These are phyloP conservation scores for Psophia crepitans DNA, from an alignment of 2,113 vertebrate genomes.

Conservation along the genomic window DNA sequence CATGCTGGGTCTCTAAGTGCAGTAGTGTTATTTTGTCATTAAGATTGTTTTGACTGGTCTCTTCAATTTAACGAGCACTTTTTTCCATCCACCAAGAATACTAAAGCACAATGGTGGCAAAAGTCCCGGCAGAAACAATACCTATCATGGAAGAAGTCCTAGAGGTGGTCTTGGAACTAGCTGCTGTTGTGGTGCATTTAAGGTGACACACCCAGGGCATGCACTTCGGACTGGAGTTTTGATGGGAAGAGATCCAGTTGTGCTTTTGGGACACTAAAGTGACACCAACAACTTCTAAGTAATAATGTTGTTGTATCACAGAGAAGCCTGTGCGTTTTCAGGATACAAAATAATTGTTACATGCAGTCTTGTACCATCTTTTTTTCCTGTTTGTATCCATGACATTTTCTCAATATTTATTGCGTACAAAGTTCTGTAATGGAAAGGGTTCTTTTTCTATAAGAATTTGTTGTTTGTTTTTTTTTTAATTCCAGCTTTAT, in stretches of 20 bases:
- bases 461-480: not conserved
- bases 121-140: slow-evolving; percentile 45
- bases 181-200: not conserved
- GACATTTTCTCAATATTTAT: not conserved
- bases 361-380: not conserved
- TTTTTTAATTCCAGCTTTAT: not conserved
- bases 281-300: not conserved
- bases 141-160: not conserved
- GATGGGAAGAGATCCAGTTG: not conserved
- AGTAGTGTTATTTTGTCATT: slow-evolving; percentile 28
- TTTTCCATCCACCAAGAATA: slow-evolving; percentile 18
- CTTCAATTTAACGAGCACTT: not conserved
- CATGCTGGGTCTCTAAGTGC: not conserved
- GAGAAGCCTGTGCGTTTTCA: not conserved
- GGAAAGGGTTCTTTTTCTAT: not conserved
- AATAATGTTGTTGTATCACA: not conserved
- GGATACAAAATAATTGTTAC: not conserved
- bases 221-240: not conserved
- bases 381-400: not conserved
- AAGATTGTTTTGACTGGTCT: slow-evolving; percentile 47
- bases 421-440: not conserved
- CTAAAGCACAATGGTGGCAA: slow-evolving; percentile 55
- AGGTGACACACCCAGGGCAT: not conserved
- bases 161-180: not conserved
- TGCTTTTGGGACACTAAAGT: not conserved